Percentiles rank a stretch among this genome's conserved stretches.
Conservation (phyloP, 2,797 vertebrate genomes). For the Alosa sapidissima region DNA sequence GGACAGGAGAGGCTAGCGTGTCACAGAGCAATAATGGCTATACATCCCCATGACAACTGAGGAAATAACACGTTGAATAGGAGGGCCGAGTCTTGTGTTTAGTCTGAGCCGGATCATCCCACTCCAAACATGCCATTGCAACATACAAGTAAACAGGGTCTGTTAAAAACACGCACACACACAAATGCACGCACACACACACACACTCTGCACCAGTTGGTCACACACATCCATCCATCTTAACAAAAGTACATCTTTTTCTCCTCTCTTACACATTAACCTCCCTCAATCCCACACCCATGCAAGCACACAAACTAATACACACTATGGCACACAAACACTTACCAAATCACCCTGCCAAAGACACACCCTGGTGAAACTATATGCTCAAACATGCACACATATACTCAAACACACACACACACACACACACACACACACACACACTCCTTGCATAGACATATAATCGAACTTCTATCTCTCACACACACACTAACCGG, state of each 20-base stretch:
- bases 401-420: constrained; percentile 23
- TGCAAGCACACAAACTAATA: not conserved
- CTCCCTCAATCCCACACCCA: not conserved
- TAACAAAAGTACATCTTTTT: not conserved
- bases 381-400: not conserved
- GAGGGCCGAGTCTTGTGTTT: not conserved
- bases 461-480: not conserved
- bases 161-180: constrained; percentile 10
- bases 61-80: not conserved
- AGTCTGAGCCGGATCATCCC: not conserved
- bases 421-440: constrained; percentile 15
- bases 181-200: constrained; percentile 16
- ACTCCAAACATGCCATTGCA: constrained; percentile 5
- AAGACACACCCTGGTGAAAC: not conserved
- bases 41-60: not conserved
- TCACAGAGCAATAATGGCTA: constrained; percentile 3
- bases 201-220: constrained; percentile 20
- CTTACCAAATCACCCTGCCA: not conserved
- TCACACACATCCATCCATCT: too few relatives aligned
- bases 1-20: constrained; percentile 19
- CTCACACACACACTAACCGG: constrained; percentile 74
- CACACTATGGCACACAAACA: not conserved
- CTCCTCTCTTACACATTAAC: not conserved
- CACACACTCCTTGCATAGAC: not conserved
- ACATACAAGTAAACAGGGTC: not conserved